Conservation (phyloP, 92 coral and sea anemone genomes). For the Hydrozoanthus gracilis region DNA sequence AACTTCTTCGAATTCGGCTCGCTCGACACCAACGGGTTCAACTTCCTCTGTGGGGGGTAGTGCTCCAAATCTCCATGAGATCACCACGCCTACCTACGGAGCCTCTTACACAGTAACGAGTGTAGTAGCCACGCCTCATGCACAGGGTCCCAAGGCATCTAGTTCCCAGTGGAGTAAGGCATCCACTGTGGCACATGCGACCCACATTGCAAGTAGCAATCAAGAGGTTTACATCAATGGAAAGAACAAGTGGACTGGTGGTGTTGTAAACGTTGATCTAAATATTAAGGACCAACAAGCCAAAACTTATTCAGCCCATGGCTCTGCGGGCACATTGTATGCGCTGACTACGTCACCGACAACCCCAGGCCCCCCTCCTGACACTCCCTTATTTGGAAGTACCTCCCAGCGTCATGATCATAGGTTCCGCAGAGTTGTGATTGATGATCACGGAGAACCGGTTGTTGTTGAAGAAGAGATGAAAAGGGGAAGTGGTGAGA, state of each 20-base stretch:
- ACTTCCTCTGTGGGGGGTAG: conserved; percentile 87
- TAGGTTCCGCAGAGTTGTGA: conserved; percentile 67
- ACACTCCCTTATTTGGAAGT: conserved; percentile 87
- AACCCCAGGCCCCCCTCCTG: conserved; percentile 70
- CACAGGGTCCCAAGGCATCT: conserved; percentile 37
- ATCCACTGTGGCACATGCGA: conserved; percentile 36
- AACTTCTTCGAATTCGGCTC: conserved; percentile 36
- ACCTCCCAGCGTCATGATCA: conserved; percentile 78
- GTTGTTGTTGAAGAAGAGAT: conserved; percentile 54
- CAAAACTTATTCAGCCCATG: conserved; percentile 70
- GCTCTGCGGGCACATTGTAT: conserved; percentile 79
- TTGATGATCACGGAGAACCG: conserved; percentile 65
- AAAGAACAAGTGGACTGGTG: conserved; percentile 85
- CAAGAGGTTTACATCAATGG: conserved; percentile 41
- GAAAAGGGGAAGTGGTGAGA: conserved; percentile 64
- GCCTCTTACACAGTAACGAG: conserved; percentile 85
- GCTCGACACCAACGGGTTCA: conserved; percentile 65
- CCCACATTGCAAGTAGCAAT: conserved; percentile 42
- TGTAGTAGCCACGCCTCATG: conserved; percentile 60
- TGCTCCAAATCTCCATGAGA: conserved; percentile 78
- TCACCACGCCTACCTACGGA: conserved; percentile 70
- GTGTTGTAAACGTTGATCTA: conserved; percentile 55
- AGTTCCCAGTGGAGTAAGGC: conserved; percentile 39
- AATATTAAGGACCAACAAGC: conserved; percentile 64
- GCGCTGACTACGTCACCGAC: conserved; percentile 87